Conservation (phyloP, 2,113 vertebrate species). For the Apeltes quadracus region DNA sequence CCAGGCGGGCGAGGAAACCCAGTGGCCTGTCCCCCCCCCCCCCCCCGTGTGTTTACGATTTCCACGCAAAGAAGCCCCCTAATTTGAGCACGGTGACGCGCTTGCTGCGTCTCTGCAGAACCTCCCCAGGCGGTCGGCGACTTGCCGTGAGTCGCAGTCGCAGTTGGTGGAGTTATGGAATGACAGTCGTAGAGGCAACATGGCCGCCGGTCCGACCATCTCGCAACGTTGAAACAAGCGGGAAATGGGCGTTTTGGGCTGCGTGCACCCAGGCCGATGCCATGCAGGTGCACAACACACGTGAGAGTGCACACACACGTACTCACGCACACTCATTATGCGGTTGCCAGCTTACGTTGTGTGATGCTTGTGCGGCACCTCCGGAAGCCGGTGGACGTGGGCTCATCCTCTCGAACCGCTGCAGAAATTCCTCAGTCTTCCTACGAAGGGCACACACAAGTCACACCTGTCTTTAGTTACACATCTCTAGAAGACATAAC, state of each 20-base stretch:
- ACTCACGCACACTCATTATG: conserved; percentile 10
- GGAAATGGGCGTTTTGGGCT: neutral
- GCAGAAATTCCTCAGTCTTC: conserved; percentile 53
- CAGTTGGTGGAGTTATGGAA: neutral
- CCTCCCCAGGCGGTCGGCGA: neutral
- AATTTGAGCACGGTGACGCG: too few relatives aligned
- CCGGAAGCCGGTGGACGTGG: conserved; percentile 39
- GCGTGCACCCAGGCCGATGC: neutral
- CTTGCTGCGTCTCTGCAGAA: neutral
- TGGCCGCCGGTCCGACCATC: neutral
- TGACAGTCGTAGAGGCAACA: neutral
- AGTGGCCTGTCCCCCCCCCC: conserved; percentile 4
- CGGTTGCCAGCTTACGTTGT: conserved; percentile 60
- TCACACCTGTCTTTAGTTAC: neutral
- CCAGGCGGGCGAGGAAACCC: conserved; percentile 1
- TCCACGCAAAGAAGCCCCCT: conserved; percentile 20
- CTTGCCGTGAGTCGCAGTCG: neutral
- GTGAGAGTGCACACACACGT: conserved; percentile 28
- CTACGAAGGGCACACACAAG: conserved; percentile 55
- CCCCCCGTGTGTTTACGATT: conserved; percentile 37
- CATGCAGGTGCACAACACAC: conserved; percentile 8
- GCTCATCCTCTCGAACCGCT: conserved; percentile 52
- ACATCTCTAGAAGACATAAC: neutral
- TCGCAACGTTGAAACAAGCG: neutral
- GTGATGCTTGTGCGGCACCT: conserved; percentile 58